Conservation (phyloP, 1,140 invertebrate genomes). For the Panagrolaimus sp. region DNA sequence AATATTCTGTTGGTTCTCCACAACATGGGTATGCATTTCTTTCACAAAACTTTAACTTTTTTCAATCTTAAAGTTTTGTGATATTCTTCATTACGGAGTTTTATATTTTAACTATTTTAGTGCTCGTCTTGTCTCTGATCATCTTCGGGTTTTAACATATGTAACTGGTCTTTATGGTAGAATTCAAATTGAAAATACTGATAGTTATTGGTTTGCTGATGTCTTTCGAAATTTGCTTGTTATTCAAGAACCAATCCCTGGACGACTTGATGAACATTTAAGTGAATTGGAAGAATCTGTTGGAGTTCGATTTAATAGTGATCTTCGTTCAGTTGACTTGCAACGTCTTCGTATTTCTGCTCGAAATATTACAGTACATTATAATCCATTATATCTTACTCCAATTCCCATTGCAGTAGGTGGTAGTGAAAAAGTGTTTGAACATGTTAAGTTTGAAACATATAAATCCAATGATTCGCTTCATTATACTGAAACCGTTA, state of each 20-base stretch:
- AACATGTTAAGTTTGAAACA: no score
- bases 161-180: not conserved
- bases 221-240: not conserved
- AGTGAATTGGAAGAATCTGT: not conserved
- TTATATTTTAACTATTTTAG: not conserved
- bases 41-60: not conserved
- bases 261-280: not conserved
- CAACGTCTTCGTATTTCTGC: not conserved
- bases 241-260: not conserved
- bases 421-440: not conserved
- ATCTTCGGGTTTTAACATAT: not conserved
- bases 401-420: not conserved
- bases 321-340: slow-evolving; percentile 3
- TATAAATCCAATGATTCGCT: no score
- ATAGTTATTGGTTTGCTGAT: slow-evolving; percentile 1
- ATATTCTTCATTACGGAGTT: no score
- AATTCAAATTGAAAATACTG: not conserved
- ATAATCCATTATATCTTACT: slow-evolving; percentile 1
- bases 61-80: no score
- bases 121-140: not conserved
- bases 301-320: not conserved
- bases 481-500: no score
- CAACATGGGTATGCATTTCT: not conserved
- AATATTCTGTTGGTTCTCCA: slow-evolving; percentile 1
- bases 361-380: not conserved